phyloP scores from a whole-genome alignment of 1,140 invertebrate species.

The Bradynema listronoti region DNA sequence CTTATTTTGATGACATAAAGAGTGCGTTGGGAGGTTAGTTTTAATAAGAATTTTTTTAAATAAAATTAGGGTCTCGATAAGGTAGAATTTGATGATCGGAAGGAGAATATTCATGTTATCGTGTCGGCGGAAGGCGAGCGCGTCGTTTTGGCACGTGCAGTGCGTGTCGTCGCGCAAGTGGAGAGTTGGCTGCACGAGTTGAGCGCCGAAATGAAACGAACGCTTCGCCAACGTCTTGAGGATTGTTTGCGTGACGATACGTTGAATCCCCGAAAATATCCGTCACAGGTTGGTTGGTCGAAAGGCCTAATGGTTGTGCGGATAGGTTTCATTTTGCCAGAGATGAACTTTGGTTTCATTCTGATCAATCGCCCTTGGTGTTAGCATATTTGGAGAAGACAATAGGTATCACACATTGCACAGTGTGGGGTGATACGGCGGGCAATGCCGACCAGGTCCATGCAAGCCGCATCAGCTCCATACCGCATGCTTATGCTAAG shows the following conservation, averaged over 20 bases:
- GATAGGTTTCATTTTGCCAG: too few relatives aligned
- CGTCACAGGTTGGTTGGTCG: conserved; percentile 64
- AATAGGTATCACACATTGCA: too few relatives aligned
- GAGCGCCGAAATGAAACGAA: conserved; percentile 73
- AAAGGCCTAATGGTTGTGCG: too few relatives aligned
- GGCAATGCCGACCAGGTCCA: too few relatives aligned
- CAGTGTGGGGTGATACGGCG: too few relatives aligned
- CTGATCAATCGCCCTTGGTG: too few relatives aligned
- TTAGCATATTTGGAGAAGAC: too few relatives aligned
- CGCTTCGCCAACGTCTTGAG: conserved; percentile 66
- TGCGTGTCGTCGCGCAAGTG: conserved; percentile 73
- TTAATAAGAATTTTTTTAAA: conserved; percentile 64
- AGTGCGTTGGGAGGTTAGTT: conserved; percentile 24
- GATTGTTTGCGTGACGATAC: conserved; percentile 67
- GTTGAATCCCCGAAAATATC: conserved; percentile 71
- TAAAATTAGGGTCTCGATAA: conserved; percentile 88
- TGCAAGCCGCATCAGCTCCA: too few relatives aligned
- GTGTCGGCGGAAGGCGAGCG: conserved; percentile 76
- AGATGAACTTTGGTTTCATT: too few relatives aligned
- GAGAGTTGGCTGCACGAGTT: conserved; percentile 79
- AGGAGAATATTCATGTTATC: conserved; percentile 68
- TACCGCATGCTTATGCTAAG: too few relatives aligned
- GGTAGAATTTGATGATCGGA: conserved; percentile 67
- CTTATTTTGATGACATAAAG: conserved; percentile 74
- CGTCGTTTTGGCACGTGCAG: conserved; percentile 69